Base-by-base conservation (phyloP, 1,140 invertebrate species). In the Sitophilus oryzae region DNA sequence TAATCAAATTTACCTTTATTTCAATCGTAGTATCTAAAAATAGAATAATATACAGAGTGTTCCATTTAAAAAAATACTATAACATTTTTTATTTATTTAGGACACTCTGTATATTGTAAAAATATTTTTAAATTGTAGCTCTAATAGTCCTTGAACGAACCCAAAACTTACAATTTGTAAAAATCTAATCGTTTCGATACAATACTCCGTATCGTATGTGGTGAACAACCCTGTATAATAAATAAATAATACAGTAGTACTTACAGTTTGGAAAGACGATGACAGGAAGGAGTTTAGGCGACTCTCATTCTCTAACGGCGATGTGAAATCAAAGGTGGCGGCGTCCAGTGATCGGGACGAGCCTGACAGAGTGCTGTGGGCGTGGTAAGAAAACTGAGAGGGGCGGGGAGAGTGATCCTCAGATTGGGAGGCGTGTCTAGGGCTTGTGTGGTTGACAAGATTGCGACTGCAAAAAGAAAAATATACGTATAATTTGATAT, bases 301-400 rank as follows among this genome's bases (percentile, higher is more conserved):
- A 38, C 55, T 58, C n/a, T 66, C 65, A 64, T 67, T 62, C 41
- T 68, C 65, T 9, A 66, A 44, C 6, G 66, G 62, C 36, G 67
- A 50, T 9, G 63, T 63, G 11, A 67, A 60, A 56, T 68, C 62
- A 14, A 67, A 20, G 1, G 52, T 44, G 25, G 25, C 38, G 3
- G 46, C 45, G 44, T 55, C 57, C 15, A 59, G 41, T n/a, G 52
- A 52, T 4, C 37, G 55, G 15, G 52, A 59, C 20, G 52, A 51
- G 11, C 49, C 41, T 21, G 56, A 59, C 8, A 51, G n/a, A 10
- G 23, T 58, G 59, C 40, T 44, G 11, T 57, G 52, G 30, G 43
- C 42, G n/a, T 54, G 52, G 34, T 54, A 54, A 3, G 52, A 8
- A 11, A 47, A 22, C 9, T 48, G 48, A 35, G 62, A 52, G 15